Conservation (phyloP, 2,888 invertebrate species). For the Drosophila koepferae region DNA sequence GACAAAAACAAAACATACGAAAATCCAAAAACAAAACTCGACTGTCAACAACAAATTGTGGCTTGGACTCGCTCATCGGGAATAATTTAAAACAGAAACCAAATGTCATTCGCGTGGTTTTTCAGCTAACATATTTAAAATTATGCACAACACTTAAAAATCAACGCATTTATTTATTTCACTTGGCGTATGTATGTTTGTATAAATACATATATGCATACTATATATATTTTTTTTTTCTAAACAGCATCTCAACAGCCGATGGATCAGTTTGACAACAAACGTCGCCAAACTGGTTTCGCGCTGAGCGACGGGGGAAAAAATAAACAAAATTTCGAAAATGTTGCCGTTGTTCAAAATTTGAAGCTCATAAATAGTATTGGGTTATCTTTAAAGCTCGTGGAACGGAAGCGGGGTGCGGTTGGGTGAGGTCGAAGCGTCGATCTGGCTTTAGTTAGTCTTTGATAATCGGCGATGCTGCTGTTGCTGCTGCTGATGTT, state of each 20-base stretch:
- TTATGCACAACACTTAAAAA: slow-evolving; percentile 81
- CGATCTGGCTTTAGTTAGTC: slow-evolving; percentile 45
- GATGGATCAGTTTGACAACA: slow-evolving; percentile 75
- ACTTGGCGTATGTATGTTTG: slow-evolving; percentile 17
- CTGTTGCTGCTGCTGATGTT: slow-evolving; percentile 52
- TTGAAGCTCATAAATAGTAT: slow-evolving; percentile 74
- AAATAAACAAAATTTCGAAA: slow-evolving; percentile 72
- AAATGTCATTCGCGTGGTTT: slow-evolving; percentile 67
- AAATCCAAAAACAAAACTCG: slow-evolving; percentile 43
- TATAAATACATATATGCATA: background rate
- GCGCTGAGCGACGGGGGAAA: slow-evolving; percentile 2
- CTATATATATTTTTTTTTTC: background rate
- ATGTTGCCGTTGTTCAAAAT: slow-evolving; percentile 64
- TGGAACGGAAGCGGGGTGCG: background rate
- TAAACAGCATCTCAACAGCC: slow-evolving; percentile 41
- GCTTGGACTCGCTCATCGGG: slow-evolving; percentile 37
- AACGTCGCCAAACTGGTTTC: slow-evolving; percentile 71
- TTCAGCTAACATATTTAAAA: slow-evolving; percentile 71
- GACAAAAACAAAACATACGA: slow-evolving; percentile 4
- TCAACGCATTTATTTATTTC: slow-evolving; percentile 71
- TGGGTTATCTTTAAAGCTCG: slow-evolving; percentile 41
- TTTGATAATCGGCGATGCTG: slow-evolving; percentile 50
- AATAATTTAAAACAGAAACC: slow-evolving; percentile 75
- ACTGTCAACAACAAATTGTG: slow-evolving; percentile 53
- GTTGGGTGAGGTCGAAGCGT: background rate